Evolutionary conservation across 2,888 invertebrate species (phyloP), one percentile per base, ranked within the genome.

Genomic region (Lingula anatina): DNA sequence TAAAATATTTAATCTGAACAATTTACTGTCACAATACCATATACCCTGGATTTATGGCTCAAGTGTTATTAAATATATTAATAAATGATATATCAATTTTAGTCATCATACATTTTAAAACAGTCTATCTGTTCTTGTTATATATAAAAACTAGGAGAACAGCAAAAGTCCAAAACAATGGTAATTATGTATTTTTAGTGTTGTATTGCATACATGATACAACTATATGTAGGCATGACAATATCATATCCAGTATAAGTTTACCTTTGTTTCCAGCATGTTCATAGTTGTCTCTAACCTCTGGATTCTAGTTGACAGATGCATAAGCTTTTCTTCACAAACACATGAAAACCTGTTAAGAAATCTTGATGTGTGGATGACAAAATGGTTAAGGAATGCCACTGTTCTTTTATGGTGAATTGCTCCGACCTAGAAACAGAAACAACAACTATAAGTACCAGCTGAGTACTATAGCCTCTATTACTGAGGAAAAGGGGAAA

Each of bases 341-440:
- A 86, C 84, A 57, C 85, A 81, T 37, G 89, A 84, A 72, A 95
- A 94, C 70, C 87, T 86, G 74, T 95, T 94, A 20, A 95, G 80
- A 73, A 91, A 92, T 36, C 87, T 85, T 15, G 89, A 88, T 23
- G 91, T 91, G 57, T 86, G 88, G 53, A 86, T 83, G 25, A 93
- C 82, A 77, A 93, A 95, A 76, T 94, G 89, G 78, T 95, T 95
- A 25, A 95, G 84, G 76, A 94, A 94, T 2, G 92, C 89, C 48
- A 94, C 81, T 38, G 88, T 87, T 59, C 91, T 82, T 77, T 94
- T 93, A 73, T 92, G 92, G 73, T 92, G 89, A 54, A 95, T 84
- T 0, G 93, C 86, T 59, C 88, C 87, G 26, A 73, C 72, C 74
- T 74, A 55, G n/a, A 64, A 55, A 38, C 37, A 38, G 46, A 26